These are phyloP conservation scores for Gorsachius goisagi DNA, from an alignment of 2,113 vertebrate genomes.

Conservation along the genomic window DNA sequence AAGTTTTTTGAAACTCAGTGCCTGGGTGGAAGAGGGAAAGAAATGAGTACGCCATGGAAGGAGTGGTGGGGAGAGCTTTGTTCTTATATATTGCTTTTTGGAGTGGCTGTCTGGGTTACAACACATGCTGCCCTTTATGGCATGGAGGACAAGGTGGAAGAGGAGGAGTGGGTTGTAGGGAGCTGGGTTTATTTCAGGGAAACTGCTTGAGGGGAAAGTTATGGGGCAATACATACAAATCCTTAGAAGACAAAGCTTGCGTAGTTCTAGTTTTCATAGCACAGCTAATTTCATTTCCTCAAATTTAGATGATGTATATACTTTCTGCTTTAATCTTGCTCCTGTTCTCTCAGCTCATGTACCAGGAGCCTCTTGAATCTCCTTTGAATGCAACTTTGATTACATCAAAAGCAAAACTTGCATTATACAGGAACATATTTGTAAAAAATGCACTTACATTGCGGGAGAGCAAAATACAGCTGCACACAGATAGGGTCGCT, in stretches of 20 bases:
- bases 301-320: not conserved
- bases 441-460: slow-evolving; percentile 1
- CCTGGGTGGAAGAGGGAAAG: not conserved
- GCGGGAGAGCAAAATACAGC: slow-evolving; percentile 1
- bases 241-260: not conserved
- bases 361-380: not conserved
- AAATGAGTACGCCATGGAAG: not conserved
- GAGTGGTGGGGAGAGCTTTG: not conserved
- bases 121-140: not conserved
- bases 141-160: not conserved
- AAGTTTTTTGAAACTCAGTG: not conserved
- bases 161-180: not conserved
- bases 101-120: not conserved
- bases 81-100: not conserved
- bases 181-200: not conserved
- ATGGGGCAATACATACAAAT: not conserved
- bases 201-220: not conserved
- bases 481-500: not conserved
- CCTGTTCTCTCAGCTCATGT: not conserved
- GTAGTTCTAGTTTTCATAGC: not conserved
- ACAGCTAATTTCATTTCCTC: not conserved
- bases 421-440: not conserved
- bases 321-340: not conserved
- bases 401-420: slow-evolving; percentile 30
- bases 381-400: slow-evolving; percentile 44